Percentiles rank a stretch among this genome's conserved stretches.
Conservation (phyloP, 2,113 vertebrate species). For the Toxostoma redivivum region DNA sequence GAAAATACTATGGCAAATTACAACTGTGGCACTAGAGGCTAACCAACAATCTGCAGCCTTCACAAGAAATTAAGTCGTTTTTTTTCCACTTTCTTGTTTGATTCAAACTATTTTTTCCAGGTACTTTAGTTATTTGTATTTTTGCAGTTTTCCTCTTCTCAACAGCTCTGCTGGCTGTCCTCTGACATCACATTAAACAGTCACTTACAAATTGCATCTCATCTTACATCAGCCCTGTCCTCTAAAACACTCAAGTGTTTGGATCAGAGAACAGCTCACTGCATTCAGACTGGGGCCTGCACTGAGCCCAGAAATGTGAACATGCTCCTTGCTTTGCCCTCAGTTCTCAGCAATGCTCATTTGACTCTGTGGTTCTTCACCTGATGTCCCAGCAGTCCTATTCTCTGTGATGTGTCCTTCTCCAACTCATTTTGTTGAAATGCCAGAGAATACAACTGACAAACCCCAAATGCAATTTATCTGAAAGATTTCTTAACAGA, state of each 20-base stretch:
- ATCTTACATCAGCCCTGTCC: neutral
- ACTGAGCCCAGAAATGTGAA: neutral
- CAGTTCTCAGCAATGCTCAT: neutral
- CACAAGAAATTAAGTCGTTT: neutral
- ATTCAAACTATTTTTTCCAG: neutral
- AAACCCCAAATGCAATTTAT: neutral
- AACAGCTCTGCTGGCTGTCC: neutral
- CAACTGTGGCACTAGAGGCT: neutral
- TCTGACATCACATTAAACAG: neutral
- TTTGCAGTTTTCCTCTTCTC: neutral
- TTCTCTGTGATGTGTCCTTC: neutral
- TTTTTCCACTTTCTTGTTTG: neutral
- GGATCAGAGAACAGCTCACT: neutral
- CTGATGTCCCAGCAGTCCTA: neutral
- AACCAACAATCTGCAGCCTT: neutral
- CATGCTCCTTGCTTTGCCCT: rapidly evolving
- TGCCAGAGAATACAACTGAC: neutral
- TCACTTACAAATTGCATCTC: rapidly evolving
- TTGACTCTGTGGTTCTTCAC: neutral
- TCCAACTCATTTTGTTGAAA: neutral
- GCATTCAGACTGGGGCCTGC: neutral
- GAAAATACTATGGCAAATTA: neutral
- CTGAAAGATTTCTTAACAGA: neutral
- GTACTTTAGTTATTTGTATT: neutral
- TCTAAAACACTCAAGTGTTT: neutral